Evolutionary conservation across 2,797 vertebrate genomes (phyloP).

Genomic region (Thunnus albacares): DNA sequence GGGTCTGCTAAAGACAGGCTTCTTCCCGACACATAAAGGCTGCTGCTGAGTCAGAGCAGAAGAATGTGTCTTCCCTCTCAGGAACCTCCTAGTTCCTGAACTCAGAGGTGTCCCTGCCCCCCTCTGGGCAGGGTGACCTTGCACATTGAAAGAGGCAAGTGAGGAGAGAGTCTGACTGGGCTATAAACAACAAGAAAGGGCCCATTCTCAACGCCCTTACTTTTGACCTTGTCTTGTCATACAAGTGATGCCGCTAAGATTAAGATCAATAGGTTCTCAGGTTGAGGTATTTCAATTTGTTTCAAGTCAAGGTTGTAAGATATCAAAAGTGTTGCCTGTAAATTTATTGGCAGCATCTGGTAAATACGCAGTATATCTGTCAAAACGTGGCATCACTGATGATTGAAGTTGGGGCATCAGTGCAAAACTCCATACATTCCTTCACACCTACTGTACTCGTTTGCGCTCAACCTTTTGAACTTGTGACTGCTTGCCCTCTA

Average conservation of each 20-base stretch:
- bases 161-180: neutral
- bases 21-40: conserved; percentile 28
- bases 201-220: neutral
- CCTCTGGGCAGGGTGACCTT: conserved; percentile 30
- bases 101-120: conserved; percentile 17
- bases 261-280: neutral
- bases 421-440: conserved; percentile 39
- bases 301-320: conserved; percentile 39
- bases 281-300: conserved; percentile 41
- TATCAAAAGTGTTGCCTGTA: conserved; percentile 13
- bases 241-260: conserved; percentile 1
- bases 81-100: conserved; percentile 39
- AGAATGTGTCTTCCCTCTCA: conserved; percentile 44
- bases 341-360: conserved; percentile 42
- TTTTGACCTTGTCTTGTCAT: conserved; percentile 9
- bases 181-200: conserved; percentile 25
- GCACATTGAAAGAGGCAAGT: neutral
- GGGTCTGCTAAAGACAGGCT: conserved; percentile 39
- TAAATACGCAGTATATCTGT: conserved; percentile 37
- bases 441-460: conserved; percentile 44
- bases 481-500: neutral
- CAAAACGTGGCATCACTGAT: conserved; percentile 15
- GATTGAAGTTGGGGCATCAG: conserved; percentile 38
- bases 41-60: conserved; percentile 50
- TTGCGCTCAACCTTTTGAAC: conserved; percentile 38